Evolutionary conservation across 2,113 vertebrate genomes (phyloP).

Genomic region (Podarcis raffonei): DNA sequence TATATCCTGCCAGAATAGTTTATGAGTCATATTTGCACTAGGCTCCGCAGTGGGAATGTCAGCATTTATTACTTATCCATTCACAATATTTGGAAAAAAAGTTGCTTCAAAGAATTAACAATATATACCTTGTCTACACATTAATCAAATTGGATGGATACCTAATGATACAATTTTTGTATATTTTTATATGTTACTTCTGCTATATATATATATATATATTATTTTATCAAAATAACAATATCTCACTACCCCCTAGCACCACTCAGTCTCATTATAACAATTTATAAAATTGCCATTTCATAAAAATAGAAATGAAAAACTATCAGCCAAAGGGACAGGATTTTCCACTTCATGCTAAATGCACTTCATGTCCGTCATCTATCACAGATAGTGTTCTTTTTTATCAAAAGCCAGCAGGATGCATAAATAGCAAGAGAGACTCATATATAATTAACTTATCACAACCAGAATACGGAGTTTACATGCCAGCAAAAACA

Average conservation of each 20-base stretch:
- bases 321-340: no score
- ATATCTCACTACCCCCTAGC: no score
- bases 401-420: background rate
- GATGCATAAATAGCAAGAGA: background rate
- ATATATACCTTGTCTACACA: background rate
- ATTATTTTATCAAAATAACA: no score
- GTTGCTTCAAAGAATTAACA: background rate
- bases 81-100: slow-evolving; percentile 24
- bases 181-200: no score
- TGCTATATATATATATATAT: no score
- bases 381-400: background rate
- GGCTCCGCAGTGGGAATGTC: background rate
- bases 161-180: background rate
- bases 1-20: background rate
- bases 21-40: background rate
- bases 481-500: rapidly evolving
- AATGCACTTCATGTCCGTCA: background rate
- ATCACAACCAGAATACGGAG: background rate
- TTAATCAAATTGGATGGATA: background rate
- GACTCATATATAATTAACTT: background rate
- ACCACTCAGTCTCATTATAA: no score
- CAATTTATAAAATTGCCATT: no score
- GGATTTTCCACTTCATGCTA: no score
- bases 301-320: no score
- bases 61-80: slow-evolving; percentile 1